These are phyloP conservation scores for Didymodactylos carnosus DNA, from an alignment of 2,888 invertebrate genomes.

Conservation along the genomic window DNA sequence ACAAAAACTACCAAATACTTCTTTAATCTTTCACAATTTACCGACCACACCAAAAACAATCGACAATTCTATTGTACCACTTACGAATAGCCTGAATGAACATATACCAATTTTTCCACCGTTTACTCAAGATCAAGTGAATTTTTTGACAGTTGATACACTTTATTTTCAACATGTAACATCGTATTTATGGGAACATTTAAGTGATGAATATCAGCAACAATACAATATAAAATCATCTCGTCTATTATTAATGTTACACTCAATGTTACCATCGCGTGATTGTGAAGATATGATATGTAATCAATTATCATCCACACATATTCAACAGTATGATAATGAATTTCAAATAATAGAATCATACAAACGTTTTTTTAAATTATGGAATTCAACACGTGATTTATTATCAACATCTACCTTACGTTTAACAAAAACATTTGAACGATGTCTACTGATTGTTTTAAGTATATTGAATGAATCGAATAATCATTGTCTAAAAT, in stretches of 20 bases:
- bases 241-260: conserved; percentile 2
- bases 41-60: too few species aligned
- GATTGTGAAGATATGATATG: conserved; percentile 8
- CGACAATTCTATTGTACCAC: not conserved
- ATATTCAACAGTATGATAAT: not conserved
- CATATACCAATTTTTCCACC: not conserved
- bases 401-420: not conserved
- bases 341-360: conserved; percentile 36
- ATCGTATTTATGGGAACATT: not conserved
- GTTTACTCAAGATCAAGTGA: not conserved
- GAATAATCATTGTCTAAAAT: not conserved
- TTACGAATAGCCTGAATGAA: conserved; percentile 18
- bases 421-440: conserved; percentile 10
- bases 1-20: too few species aligned
- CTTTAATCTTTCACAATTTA: too few species aligned
- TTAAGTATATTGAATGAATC: not conserved
- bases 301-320: not conserved
- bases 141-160: not conserved
- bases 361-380: conserved; percentile 45
- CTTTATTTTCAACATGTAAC: not conserved
- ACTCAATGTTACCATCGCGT: conserved; percentile 8
- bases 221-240: conserved; percentile 1
- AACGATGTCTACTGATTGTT: conserved; percentile 4
- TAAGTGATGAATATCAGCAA: not conserved
- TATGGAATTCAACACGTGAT: conserved; percentile 60